These are phyloP conservation scores for Enteromius paludinosus DNA, from an alignment of 2,797 vertebrate genomes.

Conservation along the genomic window DNA sequence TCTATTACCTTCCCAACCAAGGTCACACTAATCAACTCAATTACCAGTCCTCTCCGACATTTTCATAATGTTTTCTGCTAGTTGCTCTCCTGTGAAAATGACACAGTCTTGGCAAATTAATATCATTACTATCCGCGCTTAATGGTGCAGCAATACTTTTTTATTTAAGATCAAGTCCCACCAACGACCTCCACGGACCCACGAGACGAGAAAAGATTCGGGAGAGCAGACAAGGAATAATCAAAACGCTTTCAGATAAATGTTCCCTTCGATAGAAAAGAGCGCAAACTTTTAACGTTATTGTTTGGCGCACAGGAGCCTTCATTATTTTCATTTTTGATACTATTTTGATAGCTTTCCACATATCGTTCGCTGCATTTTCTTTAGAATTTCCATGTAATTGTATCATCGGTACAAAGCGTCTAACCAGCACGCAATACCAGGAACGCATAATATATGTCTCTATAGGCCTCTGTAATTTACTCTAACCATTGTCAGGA, in stretches of 20 bases:
- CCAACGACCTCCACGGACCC: conserved; percentile 73
- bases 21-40: conserved; percentile 99
- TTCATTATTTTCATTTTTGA: background rate
- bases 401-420: conserved; percentile 27
- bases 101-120: conserved; percentile 98
- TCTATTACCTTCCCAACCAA: conserved; percentile 92
- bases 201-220: conserved; percentile 41
- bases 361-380: background rate
- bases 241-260: background rate
- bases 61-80: conserved; percentile 98
- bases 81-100: conserved; percentile 99
- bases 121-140: conserved; percentile 94
- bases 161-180: conserved; percentile 84
- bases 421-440: conserved; percentile 1
- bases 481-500: conserved; percentile 31
- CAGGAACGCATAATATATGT: conserved; percentile 27
- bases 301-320: background rate
- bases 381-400: conserved; percentile 5
- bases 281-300: background rate
- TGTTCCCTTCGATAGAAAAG: background rate
- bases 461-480: conserved; percentile 28
- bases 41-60: conserved; percentile 94
- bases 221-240: background rate
- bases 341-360: background rate
- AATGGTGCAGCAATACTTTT: conserved; percentile 90